A percentile compares a stretch with the other conserved stretches of the same genome.
These are phyloP conservation scores for Chymomyza costata DNA, from an alignment of 1,140 invertebrate species.

Conservation along the genomic window DNA sequence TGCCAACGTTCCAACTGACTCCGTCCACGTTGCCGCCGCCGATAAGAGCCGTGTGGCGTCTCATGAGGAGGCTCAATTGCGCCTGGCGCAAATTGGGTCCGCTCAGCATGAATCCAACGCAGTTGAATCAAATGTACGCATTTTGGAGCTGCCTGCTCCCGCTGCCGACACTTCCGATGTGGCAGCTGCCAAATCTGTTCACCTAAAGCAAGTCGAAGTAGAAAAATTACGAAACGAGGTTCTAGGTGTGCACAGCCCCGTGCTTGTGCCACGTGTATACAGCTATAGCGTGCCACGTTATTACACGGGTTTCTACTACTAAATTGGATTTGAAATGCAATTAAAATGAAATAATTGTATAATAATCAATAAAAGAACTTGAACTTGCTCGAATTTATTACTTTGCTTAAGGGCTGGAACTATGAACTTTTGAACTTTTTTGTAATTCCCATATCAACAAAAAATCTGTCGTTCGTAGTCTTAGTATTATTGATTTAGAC, in stretches of 20 bases:
- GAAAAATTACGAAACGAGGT: conserved; percentile 47
- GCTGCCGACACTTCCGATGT: conserved; percentile 72
- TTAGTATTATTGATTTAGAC: too few relatives aligned
- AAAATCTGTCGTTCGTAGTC: too few relatives aligned
- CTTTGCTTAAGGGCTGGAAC: too few relatives aligned
- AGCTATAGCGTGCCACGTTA: conserved; percentile 47
- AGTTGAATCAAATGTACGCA: conserved; percentile 15
- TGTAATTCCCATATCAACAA: too few relatives aligned
- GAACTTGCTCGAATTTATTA: too few relatives aligned
- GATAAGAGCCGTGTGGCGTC: conserved; percentile 20
- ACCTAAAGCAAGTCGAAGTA: conserved; percentile 49
- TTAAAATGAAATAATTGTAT: too few relatives aligned
- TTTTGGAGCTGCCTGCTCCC: conserved; percentile 62
- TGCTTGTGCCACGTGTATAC: conserved; percentile 36
- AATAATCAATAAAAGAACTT: too few relatives aligned
- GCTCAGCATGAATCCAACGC: conserved; percentile 13
- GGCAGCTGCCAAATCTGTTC: conserved; percentile 54
- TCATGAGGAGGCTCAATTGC: conserved; percentile 35
- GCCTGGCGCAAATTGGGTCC: conserved; percentile 17
- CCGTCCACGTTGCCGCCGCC: conserved; percentile 32
- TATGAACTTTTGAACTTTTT: too few relatives aligned
- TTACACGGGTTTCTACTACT: conserved; percentile 45
- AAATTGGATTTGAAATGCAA: too few relatives aligned
- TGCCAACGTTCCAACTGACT: conserved; percentile 31
- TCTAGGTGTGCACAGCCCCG: conserved; percentile 35